These are phyloP conservation scores for Acanthosoma haemorrhoidale DNA, from an alignment of 2,888 invertebrate genomes.

Conservation along the genomic window DNA sequence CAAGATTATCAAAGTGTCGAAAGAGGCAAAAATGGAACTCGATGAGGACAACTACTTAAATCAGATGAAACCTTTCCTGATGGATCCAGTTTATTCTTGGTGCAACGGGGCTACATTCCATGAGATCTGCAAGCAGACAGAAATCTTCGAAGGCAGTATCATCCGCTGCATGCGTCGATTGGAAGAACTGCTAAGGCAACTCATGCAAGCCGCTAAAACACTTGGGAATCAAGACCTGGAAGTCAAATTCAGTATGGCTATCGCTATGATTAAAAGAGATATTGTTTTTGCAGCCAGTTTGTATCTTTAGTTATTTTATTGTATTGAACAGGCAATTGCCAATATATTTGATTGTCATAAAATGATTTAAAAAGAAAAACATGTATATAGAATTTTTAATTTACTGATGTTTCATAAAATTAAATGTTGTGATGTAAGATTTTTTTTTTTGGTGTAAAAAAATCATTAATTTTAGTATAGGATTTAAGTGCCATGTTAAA, in stretches of 20 bases:
- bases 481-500: neutral
- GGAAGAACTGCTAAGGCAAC: constrained; percentile 91
- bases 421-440: constrained; percentile 1
- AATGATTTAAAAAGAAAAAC: too few relatives aligned
- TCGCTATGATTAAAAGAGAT: constrained; percentile 88
- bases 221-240: constrained; percentile 94
- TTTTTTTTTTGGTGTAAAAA: neutral
- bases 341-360: neutral
- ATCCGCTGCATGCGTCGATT: constrained; percentile 91
- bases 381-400: constrained; percentile 10
- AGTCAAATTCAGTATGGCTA: constrained; percentile 89
- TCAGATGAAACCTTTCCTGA: constrained; percentile 87
- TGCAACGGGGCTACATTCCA: constrained; percentile 87
- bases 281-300: constrained; percentile 99
- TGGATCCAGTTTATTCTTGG: constrained; percentile 97
- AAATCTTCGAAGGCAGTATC: constrained; percentile 89
- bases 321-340: neutral
- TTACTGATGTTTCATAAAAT: constrained; percentile 7
- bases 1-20: constrained; percentile 81
- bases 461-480: too few relatives aligned
- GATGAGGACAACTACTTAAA: constrained; percentile 88
- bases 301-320: constrained; percentile 52
- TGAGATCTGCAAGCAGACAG: constrained; percentile 92
- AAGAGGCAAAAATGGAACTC: constrained; percentile 75
- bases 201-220: constrained; percentile 92